phyloP scores from a whole-genome alignment of 2,888 invertebrate genomes.

The Crioceris asparagi region DNA sequence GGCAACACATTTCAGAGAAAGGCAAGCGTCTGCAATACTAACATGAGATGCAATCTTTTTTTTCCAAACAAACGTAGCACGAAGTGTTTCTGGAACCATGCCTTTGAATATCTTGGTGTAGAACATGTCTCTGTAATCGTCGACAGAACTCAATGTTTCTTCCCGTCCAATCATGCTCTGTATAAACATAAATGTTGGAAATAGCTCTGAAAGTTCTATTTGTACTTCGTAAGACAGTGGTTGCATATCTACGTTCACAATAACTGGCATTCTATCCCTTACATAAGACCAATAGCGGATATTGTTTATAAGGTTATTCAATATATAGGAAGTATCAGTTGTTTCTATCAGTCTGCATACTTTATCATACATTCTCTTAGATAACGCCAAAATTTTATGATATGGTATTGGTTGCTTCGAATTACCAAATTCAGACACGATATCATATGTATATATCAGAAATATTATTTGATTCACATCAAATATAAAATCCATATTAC shows the following conservation, averaged over 20 bases:
- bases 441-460: constrained; percentile 14
- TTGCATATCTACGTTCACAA: constrained; percentile 10
- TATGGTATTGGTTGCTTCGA: background rate
- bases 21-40: constrained; percentile 38
- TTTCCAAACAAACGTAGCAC: constrained; percentile 37
- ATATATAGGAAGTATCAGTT: constrained; percentile 33
- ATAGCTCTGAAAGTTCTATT: constrained; percentile 48
- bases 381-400: background rate
- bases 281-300: constrained; percentile 33
- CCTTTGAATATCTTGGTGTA: constrained; percentile 49
- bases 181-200: constrained; percentile 46
- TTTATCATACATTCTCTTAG: background rate
- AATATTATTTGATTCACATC: constrained; percentile 40
- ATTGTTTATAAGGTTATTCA: constrained; percentile 33
- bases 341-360: constrained; percentile 10
- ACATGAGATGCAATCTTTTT: constrained; percentile 36
- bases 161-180: constrained; percentile 13
- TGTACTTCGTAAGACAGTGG: constrained; percentile 43
- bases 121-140: constrained; percentile 49
- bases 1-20: constrained; percentile 47
- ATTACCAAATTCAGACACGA: constrained; percentile 7
- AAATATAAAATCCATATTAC: constrained; percentile 39
- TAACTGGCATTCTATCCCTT: constrained; percentile 15
- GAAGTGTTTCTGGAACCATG: constrained; percentile 49
- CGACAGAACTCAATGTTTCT: constrained; percentile 25